A percentile compares a stretch with the other conserved stretches of the same genome.
Evolutionary conservation across 2,888 invertebrate species (phyloP).

Genomic region (Lycaena phlaeas): DNA sequence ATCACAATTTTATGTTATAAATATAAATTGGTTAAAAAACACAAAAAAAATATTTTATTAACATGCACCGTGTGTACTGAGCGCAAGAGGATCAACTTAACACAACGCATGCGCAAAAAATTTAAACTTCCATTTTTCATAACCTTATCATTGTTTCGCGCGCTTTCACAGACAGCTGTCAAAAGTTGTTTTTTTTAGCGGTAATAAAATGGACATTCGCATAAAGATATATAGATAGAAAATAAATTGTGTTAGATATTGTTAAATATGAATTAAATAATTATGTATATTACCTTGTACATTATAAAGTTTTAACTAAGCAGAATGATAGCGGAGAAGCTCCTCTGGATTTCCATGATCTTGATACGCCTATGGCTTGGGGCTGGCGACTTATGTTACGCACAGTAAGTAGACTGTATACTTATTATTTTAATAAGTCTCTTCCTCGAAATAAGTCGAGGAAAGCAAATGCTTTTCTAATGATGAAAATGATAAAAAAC

Average conservation of each 20-base stretch:
- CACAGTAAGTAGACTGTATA: conserved; percentile 70
- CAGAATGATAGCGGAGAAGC: conserved; percentile 45
- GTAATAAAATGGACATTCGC: conserved; percentile 12
- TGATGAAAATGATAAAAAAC: too few relatives aligned
- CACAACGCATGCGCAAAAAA: conserved; percentile 21
- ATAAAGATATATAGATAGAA: conserved; percentile 15
- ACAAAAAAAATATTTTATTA: too few relatives aligned
- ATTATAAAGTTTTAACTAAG: conserved; percentile 14
- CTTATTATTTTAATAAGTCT: too few relatives aligned
- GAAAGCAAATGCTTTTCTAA: too few relatives aligned
- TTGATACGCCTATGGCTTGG: conserved; percentile 54
- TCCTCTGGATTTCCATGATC: conserved; percentile 50
- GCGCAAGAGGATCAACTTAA: background rate
- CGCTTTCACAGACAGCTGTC: conserved; percentile 39
- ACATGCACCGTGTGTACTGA: background rate
- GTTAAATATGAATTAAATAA: conserved; percentile 10
- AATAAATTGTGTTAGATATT: conserved; percentile 13
- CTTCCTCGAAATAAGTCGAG: too few relatives aligned
- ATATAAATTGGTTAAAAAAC: too few relatives aligned
- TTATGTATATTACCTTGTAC: conserved; percentile 14
- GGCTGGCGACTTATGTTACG: conserved; percentile 62
- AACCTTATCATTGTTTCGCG: conserved; percentile 45
- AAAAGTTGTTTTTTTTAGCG: conserved; percentile 26
- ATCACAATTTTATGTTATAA: too few relatives aligned
- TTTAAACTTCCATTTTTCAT: conserved; percentile 24